A percentile compares a stretch with the other conserved stretches of the same genome.
Conservation (phyloP, 2,113 vertebrate species). For the Lophochroa leadbeateri region DNA sequence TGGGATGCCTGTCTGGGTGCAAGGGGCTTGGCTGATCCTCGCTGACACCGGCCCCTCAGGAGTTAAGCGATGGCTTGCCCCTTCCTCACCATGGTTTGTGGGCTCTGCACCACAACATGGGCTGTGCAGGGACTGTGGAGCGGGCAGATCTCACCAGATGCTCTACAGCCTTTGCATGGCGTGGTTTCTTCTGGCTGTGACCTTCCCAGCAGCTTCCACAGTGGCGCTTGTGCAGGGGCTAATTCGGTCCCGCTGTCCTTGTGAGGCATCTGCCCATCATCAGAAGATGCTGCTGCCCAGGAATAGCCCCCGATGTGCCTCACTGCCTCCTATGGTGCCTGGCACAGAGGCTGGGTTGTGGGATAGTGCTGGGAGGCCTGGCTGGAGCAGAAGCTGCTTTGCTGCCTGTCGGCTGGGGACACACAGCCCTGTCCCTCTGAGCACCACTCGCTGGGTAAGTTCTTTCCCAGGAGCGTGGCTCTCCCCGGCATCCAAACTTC, state of each 20-base stretch:
- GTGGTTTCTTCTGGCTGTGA: neutral
- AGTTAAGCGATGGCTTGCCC: neutral
- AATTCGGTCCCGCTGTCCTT: neutral
- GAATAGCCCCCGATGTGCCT: neutral
- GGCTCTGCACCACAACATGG: neutral
- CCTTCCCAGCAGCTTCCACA: slow-evolving; percentile 42
- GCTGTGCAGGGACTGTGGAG: neutral
- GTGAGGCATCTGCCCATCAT: neutral
- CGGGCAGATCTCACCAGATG: neutral
- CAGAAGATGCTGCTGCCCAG: neutral
- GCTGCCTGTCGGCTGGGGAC: neutral
- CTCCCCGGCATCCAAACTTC: neutral
- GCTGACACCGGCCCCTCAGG: fast-evolving
- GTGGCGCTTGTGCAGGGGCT: neutral
- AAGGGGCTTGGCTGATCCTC: neutral
- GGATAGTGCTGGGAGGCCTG: neutral
- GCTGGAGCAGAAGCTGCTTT: neutral
- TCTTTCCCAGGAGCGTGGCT: fast-evolving
- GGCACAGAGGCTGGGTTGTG: fast-evolving
- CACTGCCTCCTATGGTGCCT: fast-evolving
- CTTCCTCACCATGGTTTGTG: neutral
- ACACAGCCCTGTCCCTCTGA: fast-evolving
- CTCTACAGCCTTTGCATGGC: neutral
- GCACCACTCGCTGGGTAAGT: neutral
- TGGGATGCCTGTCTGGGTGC: neutral